Evolutionary conservation across 2,797 vertebrate genomes (phyloP).

Genomic region (Schizopygopsis malacanthus): DNA sequence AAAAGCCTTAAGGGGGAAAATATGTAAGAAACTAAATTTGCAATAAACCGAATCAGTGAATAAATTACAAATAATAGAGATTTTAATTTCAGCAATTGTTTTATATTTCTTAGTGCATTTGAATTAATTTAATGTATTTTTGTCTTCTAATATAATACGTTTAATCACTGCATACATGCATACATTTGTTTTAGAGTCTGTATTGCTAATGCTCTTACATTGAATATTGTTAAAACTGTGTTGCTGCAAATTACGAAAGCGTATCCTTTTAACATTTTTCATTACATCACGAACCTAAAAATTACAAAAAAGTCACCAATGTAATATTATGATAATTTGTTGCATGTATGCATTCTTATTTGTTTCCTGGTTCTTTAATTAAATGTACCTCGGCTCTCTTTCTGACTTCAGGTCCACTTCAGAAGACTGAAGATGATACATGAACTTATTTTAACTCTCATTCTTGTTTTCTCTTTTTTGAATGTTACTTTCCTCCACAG

Average conservation of each 20-base stretch:
- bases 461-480: background rate
- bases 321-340: background rate
- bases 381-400: background rate
- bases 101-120: background rate
- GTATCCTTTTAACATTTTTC: background rate
- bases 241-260: background rate
- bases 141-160: background rate
- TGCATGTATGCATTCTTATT: background rate
- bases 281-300: background rate
- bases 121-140: background rate
- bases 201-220: background rate
- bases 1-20: background rate
- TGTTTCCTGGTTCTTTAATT: background rate
- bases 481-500: background rate
- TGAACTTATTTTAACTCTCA: conserved; percentile 11
- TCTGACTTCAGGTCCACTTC: conserved; percentile 2
- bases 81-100: background rate
- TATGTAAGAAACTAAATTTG: background rate
- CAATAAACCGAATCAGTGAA: background rate
- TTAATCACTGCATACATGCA: background rate
- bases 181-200: background rate
- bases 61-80: background rate
- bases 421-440: conserved; percentile 9
- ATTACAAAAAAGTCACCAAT: background rate
- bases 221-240: background rate